A percentile compares a stretch with the other conserved stretches of the same genome.
phyloP scores from a whole-genome alignment of 2,113 vertebrate genomes.

The Piprites chloris region DNA sequence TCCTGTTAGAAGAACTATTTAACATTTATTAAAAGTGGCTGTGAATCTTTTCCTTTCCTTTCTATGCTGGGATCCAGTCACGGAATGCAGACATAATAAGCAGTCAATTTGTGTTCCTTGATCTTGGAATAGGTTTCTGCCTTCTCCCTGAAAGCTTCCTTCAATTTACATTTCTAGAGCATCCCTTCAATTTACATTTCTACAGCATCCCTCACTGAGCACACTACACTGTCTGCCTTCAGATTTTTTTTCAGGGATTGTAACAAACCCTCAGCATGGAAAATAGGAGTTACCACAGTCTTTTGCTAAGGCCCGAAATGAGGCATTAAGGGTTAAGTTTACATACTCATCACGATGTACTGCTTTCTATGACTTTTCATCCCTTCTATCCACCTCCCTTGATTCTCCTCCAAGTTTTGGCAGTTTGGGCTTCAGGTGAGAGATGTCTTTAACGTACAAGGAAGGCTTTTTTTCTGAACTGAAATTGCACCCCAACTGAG shows the following conservation, averaged over 20 bases:
- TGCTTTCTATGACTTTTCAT: not conserved
- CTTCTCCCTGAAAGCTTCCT: not conserved
- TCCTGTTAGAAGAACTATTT: not conserved
- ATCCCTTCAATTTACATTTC: not conserved
- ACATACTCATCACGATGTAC: not conserved
- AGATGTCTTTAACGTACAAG: not conserved
- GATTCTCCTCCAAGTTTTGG: not conserved
- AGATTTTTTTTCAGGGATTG: not conserved
- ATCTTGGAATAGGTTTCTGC: not conserved
- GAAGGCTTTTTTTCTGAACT: not conserved
- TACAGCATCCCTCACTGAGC: not conserved
- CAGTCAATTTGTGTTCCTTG: not conserved
- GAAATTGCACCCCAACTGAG: not conserved
- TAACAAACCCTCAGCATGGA: not conserved
- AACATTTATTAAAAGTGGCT: not conserved
- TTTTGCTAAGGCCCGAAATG: not conserved
- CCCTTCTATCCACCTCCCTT: not conserved
- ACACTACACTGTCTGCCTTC: not conserved
- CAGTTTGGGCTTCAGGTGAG: not conserved
- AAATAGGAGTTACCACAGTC: not conserved
- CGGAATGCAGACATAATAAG: not conserved
- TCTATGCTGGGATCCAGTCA: not conserved
- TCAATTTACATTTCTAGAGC: not conserved
- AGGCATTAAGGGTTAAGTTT: not conserved
- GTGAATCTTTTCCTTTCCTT: not conserved